Evolutionary conservation across 1,140 invertebrate genomes (phyloP), one percentile per base, ranked within the genome.

Genomic region (Pentalonia nigronervosa): DNA sequence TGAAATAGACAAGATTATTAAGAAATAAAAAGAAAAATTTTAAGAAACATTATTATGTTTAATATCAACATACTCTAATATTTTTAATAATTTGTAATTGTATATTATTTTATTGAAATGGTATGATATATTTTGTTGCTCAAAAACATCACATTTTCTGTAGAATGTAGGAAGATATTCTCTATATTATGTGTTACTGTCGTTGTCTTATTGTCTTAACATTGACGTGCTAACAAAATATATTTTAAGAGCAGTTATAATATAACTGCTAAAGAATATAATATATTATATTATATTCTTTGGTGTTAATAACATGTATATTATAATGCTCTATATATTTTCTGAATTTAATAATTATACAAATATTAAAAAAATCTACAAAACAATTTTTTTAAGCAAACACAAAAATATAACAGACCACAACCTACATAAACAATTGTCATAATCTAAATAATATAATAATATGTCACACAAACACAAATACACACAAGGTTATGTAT

Each of bases 391-490:
- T 60, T 60, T 67, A 90, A 90, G 36, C 36, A 90, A 67, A n/a
- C 67, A 90, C 47, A 60, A 90, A 90, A 90, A 90, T 90, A 90
- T 90, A 90, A 90, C 30, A 89, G 23, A 45, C 89, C 89, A 90
- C 89, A 90, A 90, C 89, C 89, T 90, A 90, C 88, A 4, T 60
- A 60, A 20, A 56, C 56, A 90, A 90, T 67, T 67, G 30, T 67
- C 14, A 90, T 56, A 4, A 41, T 17, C 25, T 90, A 41, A 90
- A 90, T 67, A 90, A 41, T 36, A 30, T 90, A 90, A 90, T 36
- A 87, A 47, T 87, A 90, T 21, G 30, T n/a, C 30, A 67, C n/a
- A 67, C 25, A 30, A 90, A 45, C 67, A 30, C 30, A 67, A 90
- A 90, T 45, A 45, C 56, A 89, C 45, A 90, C 7, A 30, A 53